phyloP scores from a whole-genome alignment of 2,888 invertebrate species.

The Heliothis peltigera region DNA sequence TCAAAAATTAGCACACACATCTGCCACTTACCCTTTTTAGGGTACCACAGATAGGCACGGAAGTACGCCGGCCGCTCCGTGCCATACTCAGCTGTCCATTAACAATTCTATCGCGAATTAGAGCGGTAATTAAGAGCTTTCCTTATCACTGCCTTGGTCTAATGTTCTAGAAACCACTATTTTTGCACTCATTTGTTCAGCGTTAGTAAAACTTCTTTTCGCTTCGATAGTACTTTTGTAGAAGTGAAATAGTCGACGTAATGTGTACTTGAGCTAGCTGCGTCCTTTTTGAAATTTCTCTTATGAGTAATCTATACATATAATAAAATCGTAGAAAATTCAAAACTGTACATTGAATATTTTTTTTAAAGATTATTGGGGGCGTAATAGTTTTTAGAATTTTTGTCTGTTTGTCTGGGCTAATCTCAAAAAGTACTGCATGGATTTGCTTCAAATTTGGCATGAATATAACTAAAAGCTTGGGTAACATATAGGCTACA shows the following conservation, averaged over 20 bases:
- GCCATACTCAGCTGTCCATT: slow-evolving; percentile 61
- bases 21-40: slow-evolving; percentile 81
- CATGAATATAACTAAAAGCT: too few species aligned
- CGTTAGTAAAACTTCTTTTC: neutral
- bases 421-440: too few species aligned
- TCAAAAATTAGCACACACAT: slow-evolving; percentile 42
- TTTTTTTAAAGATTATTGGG: too few species aligned
- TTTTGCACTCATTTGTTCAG: slow-evolving; percentile 28
- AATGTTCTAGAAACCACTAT: slow-evolving; percentile 11
- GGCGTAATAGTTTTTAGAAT: too few species aligned
- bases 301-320: too few species aligned
- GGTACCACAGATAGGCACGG: slow-evolving; percentile 76
- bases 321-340: too few species aligned
- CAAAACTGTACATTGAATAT: too few species aligned
- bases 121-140: slow-evolving; percentile 56
- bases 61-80: slow-evolving; percentile 67
- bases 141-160: slow-evolving; percentile 30
- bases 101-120: slow-evolving; percentile 68
- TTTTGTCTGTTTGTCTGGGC: too few species aligned
- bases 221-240: neutral
- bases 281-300: neutral
- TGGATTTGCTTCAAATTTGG: too few species aligned
- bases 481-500: too few species aligned
- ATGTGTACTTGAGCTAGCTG: neutral
- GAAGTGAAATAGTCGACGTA: neutral